Percentiles rank a stretch among this genome's conserved stretches.
phyloP scores from a whole-genome alignment of 2,888 invertebrate species.

The Timandra comae region DNA sequence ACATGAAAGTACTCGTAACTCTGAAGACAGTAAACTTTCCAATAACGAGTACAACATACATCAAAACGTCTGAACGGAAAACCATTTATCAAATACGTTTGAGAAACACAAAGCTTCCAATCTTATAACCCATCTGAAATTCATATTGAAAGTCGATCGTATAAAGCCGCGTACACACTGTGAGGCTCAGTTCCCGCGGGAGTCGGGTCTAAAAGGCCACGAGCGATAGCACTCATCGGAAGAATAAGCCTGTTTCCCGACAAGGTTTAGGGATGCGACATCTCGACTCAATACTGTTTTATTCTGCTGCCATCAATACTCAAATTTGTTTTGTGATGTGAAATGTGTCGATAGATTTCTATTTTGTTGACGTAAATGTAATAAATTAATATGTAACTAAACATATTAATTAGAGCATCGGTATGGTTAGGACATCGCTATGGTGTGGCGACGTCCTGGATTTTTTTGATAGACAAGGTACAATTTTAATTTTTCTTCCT shows the following conservation, averaged over 20 bases:
- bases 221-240: constrained; percentile 60
- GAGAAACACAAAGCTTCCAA: constrained; percentile 53
- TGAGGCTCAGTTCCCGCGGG: constrained; percentile 68
- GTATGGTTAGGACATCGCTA: no score
- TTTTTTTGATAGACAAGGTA: no score
- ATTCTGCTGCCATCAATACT: constrained; percentile 74
- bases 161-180: constrained; percentile 66
- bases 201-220: constrained; percentile 59
- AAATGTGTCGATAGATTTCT: constrained; percentile 25
- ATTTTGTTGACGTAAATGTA: no score
- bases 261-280: constrained; percentile 69
- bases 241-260: constrained; percentile 76
- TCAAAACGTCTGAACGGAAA: constrained; percentile 38
- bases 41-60: constrained; percentile 26
- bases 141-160: constrained; percentile 69
- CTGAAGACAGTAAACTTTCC: constrained; percentile 23
- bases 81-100: constrained; percentile 59
- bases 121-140: constrained; percentile 72
- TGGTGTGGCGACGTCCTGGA: no score
- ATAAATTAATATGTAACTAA: no score
- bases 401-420: no score
- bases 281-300: constrained; percentile 73
- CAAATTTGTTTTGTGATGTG: constrained; percentile 56
- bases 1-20: no score
- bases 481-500: no score